Percentiles rank a stretch among this genome's conserved stretches.
Evolutionary conservation across 2,797 vertebrate species (phyloP).

Genomic region (Syngnathus rostellatus): DNA sequence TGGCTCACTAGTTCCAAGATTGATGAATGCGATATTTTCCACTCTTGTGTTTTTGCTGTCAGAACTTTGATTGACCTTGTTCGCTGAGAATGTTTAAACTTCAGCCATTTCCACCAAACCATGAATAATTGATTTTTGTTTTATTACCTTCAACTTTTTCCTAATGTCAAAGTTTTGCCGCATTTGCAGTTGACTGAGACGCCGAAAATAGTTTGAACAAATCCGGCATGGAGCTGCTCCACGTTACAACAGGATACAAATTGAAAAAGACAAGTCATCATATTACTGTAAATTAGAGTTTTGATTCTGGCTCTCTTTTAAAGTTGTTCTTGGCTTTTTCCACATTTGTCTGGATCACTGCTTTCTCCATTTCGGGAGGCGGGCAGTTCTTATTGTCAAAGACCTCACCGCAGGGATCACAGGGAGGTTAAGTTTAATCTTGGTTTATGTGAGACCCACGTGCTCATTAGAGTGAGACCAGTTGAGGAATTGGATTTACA

Average conservation of each 20-base stretch:
- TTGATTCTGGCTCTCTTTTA: slow-evolving; percentile 33
- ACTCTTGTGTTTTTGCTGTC: slow-evolving; percentile 14
- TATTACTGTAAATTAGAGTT: slow-evolving; percentile 27
- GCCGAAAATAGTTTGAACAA: slow-evolving; percentile 21
- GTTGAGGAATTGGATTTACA: background rate
- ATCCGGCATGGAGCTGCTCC: slow-evolving; percentile 28
- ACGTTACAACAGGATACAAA: slow-evolving; percentile 29
- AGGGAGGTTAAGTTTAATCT: slow-evolving; percentile 19
- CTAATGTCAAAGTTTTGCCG: background rate
- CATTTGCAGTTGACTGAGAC: background rate
- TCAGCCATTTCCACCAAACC: slow-evolving; percentile 7
- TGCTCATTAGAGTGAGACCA: background rate
- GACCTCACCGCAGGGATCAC: slow-evolving; percentile 37
- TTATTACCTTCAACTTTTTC: background rate
- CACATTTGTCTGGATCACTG: slow-evolving; percentile 26
- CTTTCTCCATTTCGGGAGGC: slow-evolving; percentile 23
- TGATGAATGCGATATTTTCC: slow-evolving; percentile 25
- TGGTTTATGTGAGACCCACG: background rate
- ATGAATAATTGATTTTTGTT: slow-evolving; percentile 6
- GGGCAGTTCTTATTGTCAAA: slow-evolving; percentile 25
- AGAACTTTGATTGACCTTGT: slow-evolving; percentile 16
- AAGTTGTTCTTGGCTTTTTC: slow-evolving; percentile 51
- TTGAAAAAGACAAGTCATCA: background rate
- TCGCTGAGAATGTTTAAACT: slow-evolving; percentile 16
- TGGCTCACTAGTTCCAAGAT: slow-evolving; percentile 18